A percentile compares a stretch with the other conserved stretches of the same genome.
phyloP scores from a whole-genome alignment of 2,888 invertebrate species.

The Tachina grossa region DNA sequence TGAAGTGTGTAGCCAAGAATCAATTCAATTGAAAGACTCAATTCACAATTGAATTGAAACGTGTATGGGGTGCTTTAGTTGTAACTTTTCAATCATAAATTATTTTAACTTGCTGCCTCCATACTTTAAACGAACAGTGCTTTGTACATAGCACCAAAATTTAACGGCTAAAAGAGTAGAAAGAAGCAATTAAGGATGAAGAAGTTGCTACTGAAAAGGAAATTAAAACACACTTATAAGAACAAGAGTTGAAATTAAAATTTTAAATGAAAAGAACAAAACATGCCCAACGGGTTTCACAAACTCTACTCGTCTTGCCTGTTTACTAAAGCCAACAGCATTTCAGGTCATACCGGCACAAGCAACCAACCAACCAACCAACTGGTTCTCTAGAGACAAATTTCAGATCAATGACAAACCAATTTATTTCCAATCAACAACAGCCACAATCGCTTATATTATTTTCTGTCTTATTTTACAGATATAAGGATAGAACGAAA shows the following conservation, averaged over 20 bases:
- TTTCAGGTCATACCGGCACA: constrained; percentile 28
- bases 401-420: constrained; percentile 64
- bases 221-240: constrained; percentile 46
- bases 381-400: constrained; percentile 60
- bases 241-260: constrained; percentile 52
- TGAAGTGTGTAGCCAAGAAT: no score
- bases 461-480: constrained; percentile 5
- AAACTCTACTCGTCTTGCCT: constrained; percentile 12
- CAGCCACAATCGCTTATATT: constrained; percentile 19
- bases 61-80: no score
- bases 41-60: no score
- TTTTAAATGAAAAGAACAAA: constrained; percentile 43
- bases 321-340: constrained; percentile 34
- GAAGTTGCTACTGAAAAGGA: constrained; percentile 56
- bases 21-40: no score
- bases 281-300: constrained; percentile 61
- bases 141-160: background rate
- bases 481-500: constrained; percentile 27
- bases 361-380: constrained; percentile 32
- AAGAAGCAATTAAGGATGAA: constrained; percentile 37
- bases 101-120: background rate
- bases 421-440: constrained; percentile 58
- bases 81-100: background rate
- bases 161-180: background rate
- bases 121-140: background rate